phyloP scores from a whole-genome alignment of 2,797 vertebrate species.

The Vultur gryphus region DNA sequence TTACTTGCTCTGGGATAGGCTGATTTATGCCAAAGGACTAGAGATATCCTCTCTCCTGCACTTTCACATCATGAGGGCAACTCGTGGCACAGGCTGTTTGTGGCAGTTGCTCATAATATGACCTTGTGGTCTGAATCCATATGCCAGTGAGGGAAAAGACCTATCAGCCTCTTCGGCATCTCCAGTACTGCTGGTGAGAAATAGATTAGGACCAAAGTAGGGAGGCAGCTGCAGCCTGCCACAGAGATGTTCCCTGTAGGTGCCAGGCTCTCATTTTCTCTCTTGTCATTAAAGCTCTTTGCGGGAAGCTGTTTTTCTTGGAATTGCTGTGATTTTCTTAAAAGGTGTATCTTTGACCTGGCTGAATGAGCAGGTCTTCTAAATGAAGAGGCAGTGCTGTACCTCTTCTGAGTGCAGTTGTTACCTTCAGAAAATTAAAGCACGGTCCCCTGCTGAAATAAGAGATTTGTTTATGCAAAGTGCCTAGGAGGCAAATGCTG shows the following conservation, averaged over 20 bases:
- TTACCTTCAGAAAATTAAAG: neutral
- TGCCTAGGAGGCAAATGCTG: slow-evolving; percentile 18
- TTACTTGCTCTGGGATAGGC: neutral
- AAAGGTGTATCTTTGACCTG: slow-evolving; percentile 21
- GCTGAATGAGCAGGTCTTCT: neutral
- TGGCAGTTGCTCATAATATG: neutral
- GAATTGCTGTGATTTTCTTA: slow-evolving; percentile 40
- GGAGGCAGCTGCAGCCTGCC: slow-evolving; percentile 4
- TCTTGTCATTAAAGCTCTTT: slow-evolving; percentile 2
- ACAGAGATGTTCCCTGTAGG: neutral
- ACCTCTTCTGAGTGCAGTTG: neutral
- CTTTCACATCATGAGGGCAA: neutral
- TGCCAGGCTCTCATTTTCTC: slow-evolving; percentile 21
- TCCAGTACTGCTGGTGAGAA: neutral
- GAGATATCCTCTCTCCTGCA: neutral
- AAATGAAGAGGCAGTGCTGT: neutral
- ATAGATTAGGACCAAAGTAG: neutral
- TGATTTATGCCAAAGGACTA: neutral
- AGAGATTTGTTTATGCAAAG: slow-evolving; percentile 4
- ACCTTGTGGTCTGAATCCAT: neutral
- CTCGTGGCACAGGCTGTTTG: neutral
- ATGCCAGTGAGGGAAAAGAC: neutral
- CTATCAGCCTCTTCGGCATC: neutral
- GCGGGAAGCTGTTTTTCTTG: slow-evolving; percentile 8
- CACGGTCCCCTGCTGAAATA: neutral